Percentiles rank a stretch among this genome's conserved stretches.
Conservation (phyloP, 2,113 vertebrate genomes). For the Daboia siamensis region DNA sequence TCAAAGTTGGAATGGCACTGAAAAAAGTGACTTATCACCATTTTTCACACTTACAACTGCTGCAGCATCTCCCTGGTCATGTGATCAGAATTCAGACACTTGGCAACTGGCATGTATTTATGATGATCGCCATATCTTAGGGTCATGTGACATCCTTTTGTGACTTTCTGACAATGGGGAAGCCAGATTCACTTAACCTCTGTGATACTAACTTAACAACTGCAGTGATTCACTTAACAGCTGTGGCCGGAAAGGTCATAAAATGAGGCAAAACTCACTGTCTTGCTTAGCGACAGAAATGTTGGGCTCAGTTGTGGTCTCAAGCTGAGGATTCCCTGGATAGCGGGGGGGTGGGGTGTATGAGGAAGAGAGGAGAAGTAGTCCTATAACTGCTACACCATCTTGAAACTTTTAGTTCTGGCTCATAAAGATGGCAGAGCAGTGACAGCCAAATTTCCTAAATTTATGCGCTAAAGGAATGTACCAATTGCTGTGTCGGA, state of each 20-base stretch:
- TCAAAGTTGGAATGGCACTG: not conserved
- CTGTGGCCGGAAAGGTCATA: not conserved
- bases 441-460: not conserved
- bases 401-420: conserved; percentile 2
- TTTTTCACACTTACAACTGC: not conserved
- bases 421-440: not conserved
- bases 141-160: not conserved
- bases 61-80: not conserved
- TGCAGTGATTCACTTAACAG: not conserved
- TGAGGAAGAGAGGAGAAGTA: not conserved
- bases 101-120: not conserved
- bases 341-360: too few relatives aligned
- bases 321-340: not conserved
- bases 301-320: not conserved
- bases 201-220: not conserved
- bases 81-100: not conserved
- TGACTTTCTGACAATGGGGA: not conserved
- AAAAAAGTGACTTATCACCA: not conserved
- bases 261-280: not conserved
- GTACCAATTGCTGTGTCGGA: not conserved
- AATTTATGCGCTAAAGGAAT: conserved; percentile 2
- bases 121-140: not conserved
- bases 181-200: not conserved
- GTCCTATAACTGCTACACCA: not conserved
- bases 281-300: not conserved